A percentile compares a stretch with the other conserved stretches of the same genome.
Conservation (phyloP, 2,113 vertebrate species). For the Alouatta palliata region DNA sequence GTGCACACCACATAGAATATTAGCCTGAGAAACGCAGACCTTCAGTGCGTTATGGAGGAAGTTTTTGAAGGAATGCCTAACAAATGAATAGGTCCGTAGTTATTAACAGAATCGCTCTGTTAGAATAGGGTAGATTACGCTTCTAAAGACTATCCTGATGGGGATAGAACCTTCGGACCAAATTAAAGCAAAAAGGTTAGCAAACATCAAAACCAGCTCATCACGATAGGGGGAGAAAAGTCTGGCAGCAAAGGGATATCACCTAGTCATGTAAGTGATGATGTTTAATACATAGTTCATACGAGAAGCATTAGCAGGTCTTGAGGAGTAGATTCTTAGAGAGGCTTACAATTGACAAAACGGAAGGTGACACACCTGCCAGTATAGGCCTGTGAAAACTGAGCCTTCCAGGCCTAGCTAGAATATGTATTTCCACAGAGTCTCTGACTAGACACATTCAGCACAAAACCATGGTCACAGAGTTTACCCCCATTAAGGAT, state of each 20-base stretch:
- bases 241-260: neutral
- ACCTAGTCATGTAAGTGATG: neutral
- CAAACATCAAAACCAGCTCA: neutral
- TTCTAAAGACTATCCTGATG: neutral
- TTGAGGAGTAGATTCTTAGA: neutral
- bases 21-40: neutral
- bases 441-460: neutral
- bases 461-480: neutral
- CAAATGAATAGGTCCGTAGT: neutral
- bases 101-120: neutral
- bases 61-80: neutral
- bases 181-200: slow-evolving; percentile 11
- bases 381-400: neutral
- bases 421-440: neutral
- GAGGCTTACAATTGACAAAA: neutral
- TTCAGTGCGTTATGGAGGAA: neutral
- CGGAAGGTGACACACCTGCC: neutral
- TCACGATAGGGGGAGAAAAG: neutral
- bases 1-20: neutral
- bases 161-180: neutral
- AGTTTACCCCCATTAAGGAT: neutral
- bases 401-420: neutral
- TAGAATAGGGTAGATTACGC: neutral
- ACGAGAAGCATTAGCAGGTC: neutral
- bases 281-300: neutral